phyloP scores from a whole-genome alignment of 1,140 invertebrate species.

The Cydia strobilella region DNA sequence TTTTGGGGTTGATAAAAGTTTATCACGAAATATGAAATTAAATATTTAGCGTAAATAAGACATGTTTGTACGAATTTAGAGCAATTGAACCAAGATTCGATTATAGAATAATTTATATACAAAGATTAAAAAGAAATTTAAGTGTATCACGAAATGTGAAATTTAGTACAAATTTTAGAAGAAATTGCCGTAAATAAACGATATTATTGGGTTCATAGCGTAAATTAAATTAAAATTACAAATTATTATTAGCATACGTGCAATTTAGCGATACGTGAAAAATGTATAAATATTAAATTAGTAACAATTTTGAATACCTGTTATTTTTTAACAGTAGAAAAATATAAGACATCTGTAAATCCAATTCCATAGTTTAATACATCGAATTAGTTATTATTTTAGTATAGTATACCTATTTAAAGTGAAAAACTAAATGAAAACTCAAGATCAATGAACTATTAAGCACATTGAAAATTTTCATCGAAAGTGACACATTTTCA shows the following conservation, averaged over 20 bases:
- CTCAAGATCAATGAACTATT: no score
- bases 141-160: neutral
- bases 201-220: neutral
- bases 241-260: neutral
- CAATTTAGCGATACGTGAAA: constrained; percentile 15
- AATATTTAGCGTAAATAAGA: neutral
- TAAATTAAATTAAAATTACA: neutral
- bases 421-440: no score
- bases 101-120: neutral
- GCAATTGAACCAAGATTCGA: neutral
- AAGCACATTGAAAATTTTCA: no score
- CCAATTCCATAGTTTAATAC: neutral
- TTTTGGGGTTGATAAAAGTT: no score
- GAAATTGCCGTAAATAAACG: neutral
- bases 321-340: constrained; percentile 13
- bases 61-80: neutral
- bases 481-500: no score
- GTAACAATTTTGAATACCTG: constrained; percentile 19
- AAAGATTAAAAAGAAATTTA: neutral
- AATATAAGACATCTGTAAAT: constrained; percentile 18
- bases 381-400: constrained; percentile 19
- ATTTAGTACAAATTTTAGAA: neutral
- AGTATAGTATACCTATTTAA: neutral
- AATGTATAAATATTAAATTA: neutral
- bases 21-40: neutral